Base-by-base conservation (phyloP, 2,888 invertebrate species). In the Drosophila bunnanda region DNA sequence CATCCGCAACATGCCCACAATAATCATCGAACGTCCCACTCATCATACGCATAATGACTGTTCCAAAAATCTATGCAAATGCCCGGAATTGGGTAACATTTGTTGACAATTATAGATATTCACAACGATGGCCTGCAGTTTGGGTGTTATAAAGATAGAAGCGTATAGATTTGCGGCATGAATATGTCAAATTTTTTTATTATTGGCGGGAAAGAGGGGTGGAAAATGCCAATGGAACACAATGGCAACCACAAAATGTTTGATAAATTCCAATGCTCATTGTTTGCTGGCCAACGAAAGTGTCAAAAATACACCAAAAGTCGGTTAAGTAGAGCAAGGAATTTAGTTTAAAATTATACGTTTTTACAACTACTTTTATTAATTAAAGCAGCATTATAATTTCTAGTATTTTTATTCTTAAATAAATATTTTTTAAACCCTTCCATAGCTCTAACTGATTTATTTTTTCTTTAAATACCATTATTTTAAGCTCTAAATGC, bases 21-120 rank as follows among this genome's bases (percentile, higher is more conserved):
- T 43, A 71, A 60, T 55, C 43, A 46, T 39, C 54, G 4, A 4
- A 25, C 2, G 10, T 28, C 8, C 44, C 22, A 62, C 65, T 36
- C 65, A 41, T 55, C 56, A 48, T 41, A 72, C 43, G 2, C 77
- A 73, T 70, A 80, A 76, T 80, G 82, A 86, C 87, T 83, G 67
- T 68, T 57, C 74, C 48, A 41, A 80, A 86, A 79, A 68, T 72
- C 71, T 75, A 85, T 72, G 75, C 61, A 87, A 81, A 77, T 77
- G 53, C 46, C 43, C 17, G 44, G 41, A 38, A 34, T 52, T 57
- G 60, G 77, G 61, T 50, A 77, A 69, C 69, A 71, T 82, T 73
- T 73, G 82, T 82, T 84, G 67, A 82, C 88, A 83, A 83, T 83
- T 82, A 83, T 79, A 80, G 86, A 76, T 78, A 85, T 83, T 71